Evolutionary conservation across 2,888 invertebrate species (phyloP), one percentile per base, ranked within the genome.

Genomic region (Drosophila flavopinicola): DNA sequence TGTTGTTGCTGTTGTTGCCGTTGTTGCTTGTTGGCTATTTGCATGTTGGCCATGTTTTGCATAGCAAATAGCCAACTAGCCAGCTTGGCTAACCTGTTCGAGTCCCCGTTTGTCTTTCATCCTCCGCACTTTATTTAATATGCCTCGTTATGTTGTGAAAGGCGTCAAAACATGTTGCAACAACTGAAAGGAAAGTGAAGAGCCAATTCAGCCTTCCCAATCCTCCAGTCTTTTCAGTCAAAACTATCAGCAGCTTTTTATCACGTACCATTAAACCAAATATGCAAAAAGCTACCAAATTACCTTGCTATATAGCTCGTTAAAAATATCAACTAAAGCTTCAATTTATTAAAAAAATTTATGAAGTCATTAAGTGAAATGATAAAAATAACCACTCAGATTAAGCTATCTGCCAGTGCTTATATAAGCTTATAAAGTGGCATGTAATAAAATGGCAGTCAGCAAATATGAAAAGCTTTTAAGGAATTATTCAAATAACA

Each of bases 91-190:
- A 64, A 74, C 37, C 64, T 47, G 63, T 53, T 29, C 10, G 39
- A 33, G 24, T 32, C 37, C 6, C 39, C 20, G 39, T 57, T n/a
- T n/a, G 41, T 47, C 68, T 74, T 64, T 70, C 57, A 73, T 73
- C 61, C 57, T 66, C 59, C 69, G 75, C 59, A 38, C 35, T 65
- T 60, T 35, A 74, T 78, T 61, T 41, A 53, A 69, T 73, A 70
- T 65, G 78, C 67, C 27, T 30, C 20, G 57, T 39, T 35, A 17
- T 54, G 66, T 41, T 54, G 66, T 44, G 61, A 58, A 57, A 78
- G 79, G 85, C 84, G 79, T 80, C 79, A 85, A 67, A 75, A 83
- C 83, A 75, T 72, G 78, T 72, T 66, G 60, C 35, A 15, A 44
- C 17, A 60, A 30, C 48, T 53, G 60, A 63, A 51, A 49, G 47